Evolutionary conservation across 2,113 vertebrate species (phyloP), one percentile per base, ranked within the genome.

Genomic region (Cyprinodon brontotheroides): DNA sequence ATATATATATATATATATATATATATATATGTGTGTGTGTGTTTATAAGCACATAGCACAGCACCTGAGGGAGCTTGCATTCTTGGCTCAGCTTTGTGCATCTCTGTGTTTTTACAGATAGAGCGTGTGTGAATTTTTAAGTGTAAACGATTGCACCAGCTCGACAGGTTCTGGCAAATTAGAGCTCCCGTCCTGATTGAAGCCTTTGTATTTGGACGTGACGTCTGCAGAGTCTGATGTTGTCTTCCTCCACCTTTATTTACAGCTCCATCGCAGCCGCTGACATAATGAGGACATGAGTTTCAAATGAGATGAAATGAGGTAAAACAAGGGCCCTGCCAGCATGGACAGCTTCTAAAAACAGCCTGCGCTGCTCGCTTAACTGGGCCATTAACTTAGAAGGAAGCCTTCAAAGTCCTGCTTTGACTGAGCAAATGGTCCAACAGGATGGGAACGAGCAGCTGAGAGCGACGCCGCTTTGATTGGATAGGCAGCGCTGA

Each of bases 241-340:
- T 79, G 74, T 86, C 47, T 75, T 74, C 73, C 73, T 41, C 74
- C 77, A 72, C 70, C 82, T 88, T 89, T 89, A 87, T 88, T 91
- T 90, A 89, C 87, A 80, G 82, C 84, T 86, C 80, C 81, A 87
- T 89, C 78, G 65, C 70, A 0, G 71, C 62, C n/a, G 1, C 74
- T 89, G 91, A 91, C 89, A 87, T 90, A 89, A 89, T 88, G 89
- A 89, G 88, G 91, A 92, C 89, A 86, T 72, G 84, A 77, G 86
- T 84, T 89, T 87, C 82, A 85, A 80, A 88, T 72, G 80, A 89
- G 86, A 87, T 83, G 86, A 86, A 89, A 87, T 79, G 75, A 91
- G 84, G 75, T 89, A 87, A 88, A 90, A 86, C 83, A 68, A 87
- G 80, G 75, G 78, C 80, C 79, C 85, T 81, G 85, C 87, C 82